Percentiles rank a stretch among this genome's conserved stretches.
Conservation (phyloP, 2,888 invertebrate species). For the Ectemnius lituratus region DNA sequence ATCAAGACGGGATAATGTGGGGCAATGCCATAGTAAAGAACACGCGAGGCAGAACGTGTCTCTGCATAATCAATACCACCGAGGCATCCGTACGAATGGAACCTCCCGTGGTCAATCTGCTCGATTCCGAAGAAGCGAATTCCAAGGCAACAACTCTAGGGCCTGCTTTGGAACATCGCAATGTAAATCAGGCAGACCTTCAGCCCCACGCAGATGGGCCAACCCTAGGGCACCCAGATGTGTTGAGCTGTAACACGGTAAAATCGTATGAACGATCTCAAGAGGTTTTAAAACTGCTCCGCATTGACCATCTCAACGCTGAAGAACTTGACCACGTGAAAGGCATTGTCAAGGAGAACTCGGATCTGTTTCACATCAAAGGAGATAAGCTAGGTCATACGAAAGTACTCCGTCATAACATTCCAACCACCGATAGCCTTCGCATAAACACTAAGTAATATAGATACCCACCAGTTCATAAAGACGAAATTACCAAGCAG, state of each 20-base stretch:
- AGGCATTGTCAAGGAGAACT: too few relatives aligned
- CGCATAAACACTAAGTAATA: background rate
- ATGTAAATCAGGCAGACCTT: too few relatives aligned
- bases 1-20: background rate
- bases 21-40: background rate
- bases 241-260: too few relatives aligned
- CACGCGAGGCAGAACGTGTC: background rate
- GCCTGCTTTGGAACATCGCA: too few relatives aligned
- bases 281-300: too few relatives aligned
- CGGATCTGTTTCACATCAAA: constrained; percentile 12
- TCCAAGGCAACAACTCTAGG: too few relatives aligned
- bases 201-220: too few relatives aligned
- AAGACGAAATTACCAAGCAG: constrained; percentile 12
- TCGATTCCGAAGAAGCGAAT: too few relatives aligned
- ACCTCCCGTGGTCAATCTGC: background rate
- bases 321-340: too few relatives aligned
- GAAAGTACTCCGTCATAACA: background rate
- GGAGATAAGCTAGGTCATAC: constrained; percentile 1
- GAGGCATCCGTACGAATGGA: background rate
- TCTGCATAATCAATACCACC: background rate
- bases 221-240: too few relatives aligned
- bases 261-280: too few relatives aligned
- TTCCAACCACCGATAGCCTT: background rate
- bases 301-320: too few relatives aligned
- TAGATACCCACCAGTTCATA: constrained; percentile 15